Base-by-base conservation (phyloP, 2,113 vertebrate genomes). In the Hepsetus odoe region DNA sequence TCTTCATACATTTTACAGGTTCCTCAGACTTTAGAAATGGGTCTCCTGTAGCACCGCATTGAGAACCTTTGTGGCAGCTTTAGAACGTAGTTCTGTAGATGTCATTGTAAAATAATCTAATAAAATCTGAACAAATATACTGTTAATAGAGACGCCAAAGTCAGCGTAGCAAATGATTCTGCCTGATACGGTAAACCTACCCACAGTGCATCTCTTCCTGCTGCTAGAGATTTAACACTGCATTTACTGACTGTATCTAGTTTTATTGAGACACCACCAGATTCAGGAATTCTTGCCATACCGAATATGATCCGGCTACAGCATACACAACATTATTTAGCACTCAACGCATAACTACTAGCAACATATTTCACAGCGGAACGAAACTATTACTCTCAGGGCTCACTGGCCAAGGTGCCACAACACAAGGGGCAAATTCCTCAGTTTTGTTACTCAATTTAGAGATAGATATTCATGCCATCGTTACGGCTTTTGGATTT, bases 271-370 rank as follows among this genome's bases (percentile, higher is more conserved):
- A 88, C 74, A n/a, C 87, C 79, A 56, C 55, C 30, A 4, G 71
- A 74, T 72, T 76, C 82, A 84, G 83, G 85, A 90, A 90, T 90
- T 79, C 22, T 8, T 82, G 85, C 40, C 81, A 90, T 40, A 85
- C 77, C 40, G 85, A 82, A 78, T 78, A 73, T 84, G 79, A 90
- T 81, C 86, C 42, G 24, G 77, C 49, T 69, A 86, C 84, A 82
- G 86, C 74, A 83, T 26, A 69, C 24, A 68, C 16, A 77, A 82
- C 61, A 61, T 74, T 80, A 82, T 88, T 84, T 84, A 88, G 84
- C 82, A 59, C 82, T 53, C 67, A 70, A 56, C 81, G 68, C 78
- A 76, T 64, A 80, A 72, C 73, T 7, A 66, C 67, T 51, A 46
- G 80, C 80, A 11, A 32, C 61, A 79, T 65, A 22, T 84, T 85